Percentiles rank a stretch among this genome's conserved stretches.
Evolutionary conservation across 2,113 vertebrate species (phyloP).

Genomic region (Pangasianodon hypophthalmus): DNA sequence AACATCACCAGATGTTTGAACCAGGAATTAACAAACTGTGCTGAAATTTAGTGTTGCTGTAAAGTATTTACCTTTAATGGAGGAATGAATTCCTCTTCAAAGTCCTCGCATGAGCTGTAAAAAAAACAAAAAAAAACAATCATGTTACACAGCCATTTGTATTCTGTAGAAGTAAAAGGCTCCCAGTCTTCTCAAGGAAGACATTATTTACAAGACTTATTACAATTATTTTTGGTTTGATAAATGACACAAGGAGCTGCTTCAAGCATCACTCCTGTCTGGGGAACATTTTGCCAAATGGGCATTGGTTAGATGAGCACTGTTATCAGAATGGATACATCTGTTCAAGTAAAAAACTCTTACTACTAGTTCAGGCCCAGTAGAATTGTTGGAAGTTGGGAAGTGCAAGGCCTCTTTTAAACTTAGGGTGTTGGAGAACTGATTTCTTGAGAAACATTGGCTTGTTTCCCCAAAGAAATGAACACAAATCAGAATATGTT

Average conservation of each 20-base stretch:
- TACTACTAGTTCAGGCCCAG: too few relatives aligned
- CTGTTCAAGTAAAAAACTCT: too few relatives aligned
- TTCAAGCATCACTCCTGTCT: too few relatives aligned
- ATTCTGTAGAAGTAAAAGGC: neutral
- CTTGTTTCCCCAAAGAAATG: too few relatives aligned
- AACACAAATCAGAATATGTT: too few relatives aligned
- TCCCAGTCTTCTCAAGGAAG: neutral
- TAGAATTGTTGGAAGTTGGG: too few relatives aligned
- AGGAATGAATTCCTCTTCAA: constrained; percentile 84
- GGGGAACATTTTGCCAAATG: too few relatives aligned
- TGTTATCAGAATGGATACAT: too few relatives aligned
- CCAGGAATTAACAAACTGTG: neutral
- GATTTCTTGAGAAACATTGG: too few relatives aligned
- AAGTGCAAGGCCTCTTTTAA: too few relatives aligned
- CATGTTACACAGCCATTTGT: neutral
- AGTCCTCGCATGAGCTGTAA: constrained; percentile 88
- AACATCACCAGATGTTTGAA: neutral
- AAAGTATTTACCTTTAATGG: constrained; percentile 83
- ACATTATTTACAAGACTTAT: neutral
- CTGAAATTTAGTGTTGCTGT: neutral
- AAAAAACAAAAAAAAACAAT: neutral
- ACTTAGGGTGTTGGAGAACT: too few relatives aligned
- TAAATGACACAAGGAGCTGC: neutral
- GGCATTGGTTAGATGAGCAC: too few relatives aligned
- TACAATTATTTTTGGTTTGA: neutral